Base-by-base conservation (phyloP, 2,888 invertebrate genomes). In the Chymomyza amoena region DNA sequence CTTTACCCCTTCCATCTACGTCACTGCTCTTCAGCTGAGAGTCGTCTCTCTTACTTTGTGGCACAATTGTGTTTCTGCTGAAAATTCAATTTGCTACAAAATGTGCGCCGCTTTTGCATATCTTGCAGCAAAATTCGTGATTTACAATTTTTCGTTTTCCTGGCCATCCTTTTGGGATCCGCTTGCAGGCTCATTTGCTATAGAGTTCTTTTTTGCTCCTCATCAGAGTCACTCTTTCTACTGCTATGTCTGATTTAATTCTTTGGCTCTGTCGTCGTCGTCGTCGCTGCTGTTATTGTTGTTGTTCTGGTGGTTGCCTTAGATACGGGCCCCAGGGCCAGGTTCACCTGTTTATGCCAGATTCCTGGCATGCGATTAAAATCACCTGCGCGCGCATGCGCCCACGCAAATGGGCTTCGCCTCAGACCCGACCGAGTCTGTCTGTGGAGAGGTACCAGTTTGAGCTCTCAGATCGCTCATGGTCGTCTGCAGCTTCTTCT, bases 341-440 rank as follows among this genome's bases (percentile, higher is more conserved):
- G 73, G 79, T 90, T 90, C 90, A 90, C 90, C 90, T 90, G 90
- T 90, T 90, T 84, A 85, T 89, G 82, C 80, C 90, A 90, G 90
- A 90, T 90, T 89, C 88, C 90, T 79, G 89, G 87, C 89, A 89
- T 89, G 81, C 89, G 90, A 90, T 90, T 90, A 90, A 90, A 90
- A 90, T 90, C 90, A 90, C 90, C 90, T 90, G 90, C 90, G 86
- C 89, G 75, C 82, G 86, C 88, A 80, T 84, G 88, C 85, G 85
- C 85, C 85, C 85, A 85, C 85, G 88, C 85, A 85, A 50, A 57
- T 10, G 15, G 25, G 50, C 56, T 20, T 13, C 25, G 59, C 39
- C 39, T 2, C 39, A 45, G 39, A 45, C 13, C 39, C 4, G 39
- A 13, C 39, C 2, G 36, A 16, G 52, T n/a, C n/a, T n/a, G n/a